A percentile compares a stretch with the other conserved stretches of the same genome.
phyloP scores from a whole-genome alignment of 1,140 invertebrate genomes.

The Hylyphantes graminicola region DNA sequence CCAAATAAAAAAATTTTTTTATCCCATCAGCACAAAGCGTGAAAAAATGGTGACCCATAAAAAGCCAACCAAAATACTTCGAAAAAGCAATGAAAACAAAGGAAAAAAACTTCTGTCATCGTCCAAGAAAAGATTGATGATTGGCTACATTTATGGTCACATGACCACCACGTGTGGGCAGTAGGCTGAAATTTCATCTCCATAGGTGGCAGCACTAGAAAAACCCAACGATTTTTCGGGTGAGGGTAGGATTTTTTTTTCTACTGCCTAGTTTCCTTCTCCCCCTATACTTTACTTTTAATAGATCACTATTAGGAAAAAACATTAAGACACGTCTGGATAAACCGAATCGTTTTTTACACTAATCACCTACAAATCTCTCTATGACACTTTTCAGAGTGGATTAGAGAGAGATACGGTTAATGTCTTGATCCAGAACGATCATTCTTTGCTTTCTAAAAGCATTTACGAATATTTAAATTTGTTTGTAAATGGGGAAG shows the following conservation, averaged over 20 bases:
- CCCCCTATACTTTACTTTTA: neutral
- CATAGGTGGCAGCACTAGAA: constrained; percentile 57
- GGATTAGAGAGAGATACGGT: too few relatives aligned
- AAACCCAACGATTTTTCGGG: neutral
- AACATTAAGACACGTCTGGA: neutral
- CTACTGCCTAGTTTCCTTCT: neutral
- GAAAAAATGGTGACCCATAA: neutral
- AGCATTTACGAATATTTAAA: too few relatives aligned
- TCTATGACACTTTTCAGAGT: too few relatives aligned
- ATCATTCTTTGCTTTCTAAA: too few relatives aligned
- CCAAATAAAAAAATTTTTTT: constrained; percentile 3
- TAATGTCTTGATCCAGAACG: too few relatives aligned
- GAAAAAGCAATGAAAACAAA: constrained; percentile 19
- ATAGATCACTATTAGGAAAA: constrained; percentile 16
- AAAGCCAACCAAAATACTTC: neutral
- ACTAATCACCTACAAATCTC: too few relatives aligned
- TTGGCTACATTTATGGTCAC: constrained; percentile 34
- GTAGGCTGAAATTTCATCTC: constrained; percentile 48
- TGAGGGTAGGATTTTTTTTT: neutral
- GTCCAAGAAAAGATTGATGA: constrained; percentile 48
- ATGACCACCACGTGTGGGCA: constrained; percentile 40
- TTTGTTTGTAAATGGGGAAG: too few relatives aligned
- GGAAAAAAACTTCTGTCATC: constrained; percentile 42
- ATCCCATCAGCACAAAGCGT: neutral
- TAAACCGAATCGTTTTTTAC: too few relatives aligned